Evolutionary conservation across 1,140 invertebrate genomes (phyloP).

Genomic region (Akabosia matsudoensis): DNA sequence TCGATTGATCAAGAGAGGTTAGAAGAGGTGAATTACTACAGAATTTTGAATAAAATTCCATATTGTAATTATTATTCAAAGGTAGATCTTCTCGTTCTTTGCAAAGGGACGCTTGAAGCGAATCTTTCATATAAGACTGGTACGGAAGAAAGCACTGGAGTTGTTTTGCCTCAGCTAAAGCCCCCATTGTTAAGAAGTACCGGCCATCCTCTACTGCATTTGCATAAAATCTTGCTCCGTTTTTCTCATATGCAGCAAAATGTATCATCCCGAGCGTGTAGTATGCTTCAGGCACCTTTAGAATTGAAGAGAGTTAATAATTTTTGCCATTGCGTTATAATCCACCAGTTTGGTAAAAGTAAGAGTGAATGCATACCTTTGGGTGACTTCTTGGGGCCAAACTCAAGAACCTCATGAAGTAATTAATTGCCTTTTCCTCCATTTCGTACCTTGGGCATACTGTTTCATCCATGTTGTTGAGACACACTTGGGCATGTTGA

Average conservation of each 20-base stretch:
- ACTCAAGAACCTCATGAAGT: background rate
- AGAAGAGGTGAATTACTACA: too few species aligned
- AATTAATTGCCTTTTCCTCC: background rate
- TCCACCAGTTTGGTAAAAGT: background rate
- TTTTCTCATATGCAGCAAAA: background rate
- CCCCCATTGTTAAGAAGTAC: too few species aligned
- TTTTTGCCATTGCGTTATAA: background rate
- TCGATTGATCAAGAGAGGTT: too few species aligned
- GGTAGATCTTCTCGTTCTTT: too few species aligned
- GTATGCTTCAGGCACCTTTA: background rate
- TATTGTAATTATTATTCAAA: too few species aligned
- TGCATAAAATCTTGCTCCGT: too few species aligned
- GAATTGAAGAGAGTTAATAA: background rate
- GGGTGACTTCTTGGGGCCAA: background rate
- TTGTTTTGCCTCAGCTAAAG: background rate
- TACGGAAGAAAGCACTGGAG: background rate
- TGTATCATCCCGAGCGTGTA: background rate
- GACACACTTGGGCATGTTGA: background rate
- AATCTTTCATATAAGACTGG: too few species aligned
- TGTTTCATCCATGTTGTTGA: background rate
- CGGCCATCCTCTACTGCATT: too few species aligned
- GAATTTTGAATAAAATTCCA: too few species aligned
- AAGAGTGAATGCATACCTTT: background rate
- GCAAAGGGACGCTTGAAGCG: too few species aligned
- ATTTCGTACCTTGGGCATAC: background rate